Evolutionary conservation across 2,888 invertebrate species (phyloP).

Genomic region (Dryococelus australis): DNA sequence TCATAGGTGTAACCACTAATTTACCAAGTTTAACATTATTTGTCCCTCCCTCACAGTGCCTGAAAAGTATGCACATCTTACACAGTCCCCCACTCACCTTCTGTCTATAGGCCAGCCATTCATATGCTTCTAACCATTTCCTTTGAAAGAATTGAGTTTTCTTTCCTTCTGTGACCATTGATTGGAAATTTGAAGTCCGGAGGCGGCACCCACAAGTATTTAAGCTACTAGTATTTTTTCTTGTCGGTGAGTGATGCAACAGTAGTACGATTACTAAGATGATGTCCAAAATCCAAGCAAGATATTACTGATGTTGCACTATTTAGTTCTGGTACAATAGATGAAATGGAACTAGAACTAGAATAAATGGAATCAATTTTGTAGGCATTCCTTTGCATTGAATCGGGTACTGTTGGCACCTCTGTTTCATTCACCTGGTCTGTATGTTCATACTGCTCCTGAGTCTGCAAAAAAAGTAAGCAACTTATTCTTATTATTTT

Average conservation of each 20-base stretch:
- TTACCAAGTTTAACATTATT: constrained; percentile 22
- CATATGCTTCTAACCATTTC: background rate
- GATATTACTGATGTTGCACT: background rate
- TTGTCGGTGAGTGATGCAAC: background rate
- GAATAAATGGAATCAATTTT: no score
- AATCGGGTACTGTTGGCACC: no score
- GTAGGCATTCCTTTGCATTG: no score
- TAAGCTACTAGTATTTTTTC: background rate
- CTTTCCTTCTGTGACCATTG: background rate
- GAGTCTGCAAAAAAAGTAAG: no score
- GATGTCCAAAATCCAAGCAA: constrained; percentile 4
- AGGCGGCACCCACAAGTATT: background rate
- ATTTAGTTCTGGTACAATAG: background rate
- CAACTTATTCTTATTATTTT: no score
- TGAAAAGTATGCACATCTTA: background rate
- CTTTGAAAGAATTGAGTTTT: constrained; percentile 7
- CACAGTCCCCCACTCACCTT: no score
- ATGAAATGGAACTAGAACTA: background rate
- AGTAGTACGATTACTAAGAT: background rate
- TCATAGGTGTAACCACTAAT: constrained; percentile 1
- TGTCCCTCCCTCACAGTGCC: constrained; percentile 6
- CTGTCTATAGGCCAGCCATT: constrained; percentile 12
- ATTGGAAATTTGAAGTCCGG: constrained; percentile 12
- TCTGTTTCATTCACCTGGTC: no score
- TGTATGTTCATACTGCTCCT: no score